Evolutionary conservation across 2,797 vertebrate species (phyloP), one percentile per base, ranked within the genome.

Genomic region (Sus cebifrons): DNA sequence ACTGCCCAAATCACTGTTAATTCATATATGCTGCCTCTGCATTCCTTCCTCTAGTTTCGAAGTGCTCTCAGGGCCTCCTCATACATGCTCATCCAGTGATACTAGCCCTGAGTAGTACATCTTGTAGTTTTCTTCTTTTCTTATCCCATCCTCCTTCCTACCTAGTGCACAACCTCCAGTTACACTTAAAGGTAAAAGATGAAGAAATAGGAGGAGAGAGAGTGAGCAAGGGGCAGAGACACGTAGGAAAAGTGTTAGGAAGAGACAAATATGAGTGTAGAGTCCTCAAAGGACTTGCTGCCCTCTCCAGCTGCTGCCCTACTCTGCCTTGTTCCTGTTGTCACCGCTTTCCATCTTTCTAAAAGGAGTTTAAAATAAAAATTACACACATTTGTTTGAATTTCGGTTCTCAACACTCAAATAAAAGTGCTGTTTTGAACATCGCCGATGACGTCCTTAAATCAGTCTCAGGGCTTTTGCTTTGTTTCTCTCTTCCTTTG

Each of bases 341-440:
- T n/a, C 27, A 36, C n/a, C 49, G 9, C 25, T 78, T 85, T 60
- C 86, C 6, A 27, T 75, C 58, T 86, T 84, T 91, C 71, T 79
- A 70, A 79, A 70, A 75, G 14, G 74, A 83, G 60, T 92, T 96
- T 90, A 83, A 94, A 93, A 64, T 77, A 95, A 95, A 84, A 82
- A 60, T 58, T 56, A 85, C 93, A 40, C 32, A 87, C n/a, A 73
- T 92, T 82, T 23, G 29, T 95, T 95, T 86, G 36, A 40, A 96
- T 81, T 91, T 97, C 36, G 71, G 49, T 20, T 49, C 14, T 87
- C 21, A 60, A 70, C 29, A 56, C n/a, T 92, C 29, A 88, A 67
- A 49, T 79, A 73, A 86, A 96, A 74, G 5, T 25, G 52, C 62
- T 92, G 92, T 84, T 91, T 25, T 64, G 64, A 94, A 94, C 84